A percentile compares a stretch with the other conserved stretches of the same genome.
Conservation (phyloP, 1,140 invertebrate species). For the Chelonus insularis region DNA sequence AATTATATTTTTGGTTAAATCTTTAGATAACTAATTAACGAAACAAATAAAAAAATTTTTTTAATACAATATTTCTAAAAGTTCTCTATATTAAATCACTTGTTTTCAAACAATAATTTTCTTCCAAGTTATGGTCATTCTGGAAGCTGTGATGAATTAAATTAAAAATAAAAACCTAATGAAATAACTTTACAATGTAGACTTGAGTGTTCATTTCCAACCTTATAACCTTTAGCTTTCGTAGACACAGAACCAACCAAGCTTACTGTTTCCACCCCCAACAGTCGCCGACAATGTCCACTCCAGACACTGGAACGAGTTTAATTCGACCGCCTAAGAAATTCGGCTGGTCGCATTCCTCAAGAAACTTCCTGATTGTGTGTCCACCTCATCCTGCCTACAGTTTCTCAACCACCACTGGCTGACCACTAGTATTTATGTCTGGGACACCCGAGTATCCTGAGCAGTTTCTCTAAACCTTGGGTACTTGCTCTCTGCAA, state of each 20-base stretch:
- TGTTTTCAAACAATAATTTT: too few relatives aligned
- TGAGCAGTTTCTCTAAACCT: constrained; percentile 11
- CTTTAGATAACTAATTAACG: too few relatives aligned
- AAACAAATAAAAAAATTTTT: too few relatives aligned
- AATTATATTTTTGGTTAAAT: too few relatives aligned
- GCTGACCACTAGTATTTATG: constrained; percentile 52
- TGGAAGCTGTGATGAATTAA: too few relatives aligned
- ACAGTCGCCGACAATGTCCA: constrained; percentile 9
- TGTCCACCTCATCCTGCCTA: constrained; percentile 38
- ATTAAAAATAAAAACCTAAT: too few relatives aligned
- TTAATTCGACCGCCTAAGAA: constrained; percentile 53
- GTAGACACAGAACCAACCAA: neutral
- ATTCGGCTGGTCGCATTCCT: constrained; percentile 50
- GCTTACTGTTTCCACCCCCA: neutral
- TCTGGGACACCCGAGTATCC: constrained; percentile 33
- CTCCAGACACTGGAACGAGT: constrained; percentile 39
- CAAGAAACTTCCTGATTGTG: constrained; percentile 53
- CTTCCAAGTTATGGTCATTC: too few relatives aligned
- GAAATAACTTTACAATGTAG: too few relatives aligned
- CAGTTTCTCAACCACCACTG: constrained; percentile 42
- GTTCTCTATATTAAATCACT: too few relatives aligned
- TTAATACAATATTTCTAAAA: too few relatives aligned
- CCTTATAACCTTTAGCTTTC: too few relatives aligned
- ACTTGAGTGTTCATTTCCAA: too few relatives aligned
- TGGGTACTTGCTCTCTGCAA: constrained; percentile 7